Base-by-base conservation (phyloP, 1,140 invertebrate species). In the Homarus americanus region DNA sequence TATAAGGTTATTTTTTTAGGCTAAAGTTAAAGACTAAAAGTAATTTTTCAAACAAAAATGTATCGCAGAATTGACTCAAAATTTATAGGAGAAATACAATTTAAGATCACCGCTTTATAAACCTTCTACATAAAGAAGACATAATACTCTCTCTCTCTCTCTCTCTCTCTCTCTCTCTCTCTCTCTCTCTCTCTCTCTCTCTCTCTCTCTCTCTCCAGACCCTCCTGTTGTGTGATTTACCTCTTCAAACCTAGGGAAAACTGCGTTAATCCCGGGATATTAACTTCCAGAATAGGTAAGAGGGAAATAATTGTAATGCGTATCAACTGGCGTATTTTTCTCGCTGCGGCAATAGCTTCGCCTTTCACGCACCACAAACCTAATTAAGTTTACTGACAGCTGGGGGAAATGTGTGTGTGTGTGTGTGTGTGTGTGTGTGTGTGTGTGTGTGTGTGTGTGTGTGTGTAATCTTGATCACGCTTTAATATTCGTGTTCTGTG, bases 161-260 rank as follows among this genome's bases (percentile, higher is more conserved):
- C n/a, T n/a, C n/a, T n/a, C n/a, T 80, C 38, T 80, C 40, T 80
- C 78, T 80, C 78, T 80, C 78, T 80, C 78, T 80, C 78, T 80
- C 78, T 80, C 78, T 80, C 78, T 80, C 78, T 80, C 78, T 80
- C 78, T 80, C 40, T 49, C 24, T n/a, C 78, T 40, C 78, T 44
- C 44, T 28, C 40, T 80, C 78, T 44, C 38, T 80, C 38, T 80
- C 38, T n/a, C n/a, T n/a, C n/a, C n/a, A n/a, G n/a, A n/a, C n/a
- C n/a, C n/a, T n/a, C n/a, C n/a, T n/a, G n/a, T 58, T 58, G 12
- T 58, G 12, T 58, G 24, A 58, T 58, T 58, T 58, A 58, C 20
- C 17, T 20, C 53, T 58, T 20, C 53, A 58, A 58, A 58, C 17
- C 17, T 1, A 24, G 53, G 12, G 53, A 20, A 58, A 58, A 20